These are phyloP conservation scores for Tenthredo notha DNA, from an alignment of 2,888 invertebrate species.

Conservation along the genomic window DNA sequence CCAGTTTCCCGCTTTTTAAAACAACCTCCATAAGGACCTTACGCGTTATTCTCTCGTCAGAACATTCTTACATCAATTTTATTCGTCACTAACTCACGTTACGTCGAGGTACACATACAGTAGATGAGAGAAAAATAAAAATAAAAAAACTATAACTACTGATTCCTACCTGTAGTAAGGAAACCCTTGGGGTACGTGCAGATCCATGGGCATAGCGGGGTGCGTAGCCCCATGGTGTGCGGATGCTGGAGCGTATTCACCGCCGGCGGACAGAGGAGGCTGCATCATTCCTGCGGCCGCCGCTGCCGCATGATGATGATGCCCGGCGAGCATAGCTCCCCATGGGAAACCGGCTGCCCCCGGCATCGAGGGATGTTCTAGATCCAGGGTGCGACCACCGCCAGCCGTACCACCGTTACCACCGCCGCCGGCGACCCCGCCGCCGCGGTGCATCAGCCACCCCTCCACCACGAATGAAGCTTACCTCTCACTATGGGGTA, in stretches of 20 bases:
- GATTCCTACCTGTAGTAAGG: constrained; percentile 91
- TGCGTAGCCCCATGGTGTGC: constrained; percentile 82
- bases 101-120: not conserved
- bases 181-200: constrained; percentile 95
- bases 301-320: constrained; percentile 80
- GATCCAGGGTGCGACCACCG: constrained; percentile 67
- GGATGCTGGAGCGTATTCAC: constrained; percentile 71
- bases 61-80: not conserved
- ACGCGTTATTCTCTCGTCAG: not conserved
- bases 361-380: constrained; percentile 62
- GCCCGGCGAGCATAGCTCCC: constrained; percentile 76
- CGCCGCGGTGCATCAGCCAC: constrained; percentile 88
- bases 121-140: not conserved
- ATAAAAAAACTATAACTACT: not conserved
- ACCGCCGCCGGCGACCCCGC: constrained; percentile 89
- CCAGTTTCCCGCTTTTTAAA: constrained; percentile 8
- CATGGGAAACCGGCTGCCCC: constrained; percentile 75
- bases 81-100: not conserved
- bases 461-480: constrained; percentile 74
- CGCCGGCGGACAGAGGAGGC: constrained; percentile 76
- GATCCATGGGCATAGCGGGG: constrained; percentile 90
- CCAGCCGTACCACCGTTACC: constrained; percentile 87
- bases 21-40: not conserved
- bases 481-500: constrained; percentile 69
- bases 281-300: constrained; percentile 83